Percentiles rank a stretch among this genome's conserved stretches.
phyloP scores from a whole-genome alignment of 1,140 invertebrate genomes.

The Gonatopus flavifemur region DNA sequence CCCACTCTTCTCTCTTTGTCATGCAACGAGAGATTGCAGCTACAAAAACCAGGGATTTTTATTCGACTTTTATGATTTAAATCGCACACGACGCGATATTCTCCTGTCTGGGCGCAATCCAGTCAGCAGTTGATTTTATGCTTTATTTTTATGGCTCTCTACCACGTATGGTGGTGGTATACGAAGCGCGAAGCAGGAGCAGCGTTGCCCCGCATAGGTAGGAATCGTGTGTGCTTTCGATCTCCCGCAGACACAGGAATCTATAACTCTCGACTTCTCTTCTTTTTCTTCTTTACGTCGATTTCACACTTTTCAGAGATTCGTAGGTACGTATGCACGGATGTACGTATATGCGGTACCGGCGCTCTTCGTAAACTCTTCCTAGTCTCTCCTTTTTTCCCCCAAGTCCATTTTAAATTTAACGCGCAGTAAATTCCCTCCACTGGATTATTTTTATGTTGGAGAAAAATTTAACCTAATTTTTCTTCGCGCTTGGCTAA shows the following conservation, averaged over 20 bases:
- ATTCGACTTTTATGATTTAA: constrained; percentile 56
- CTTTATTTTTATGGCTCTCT: constrained; percentile 49
- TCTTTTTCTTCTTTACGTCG: background rate
- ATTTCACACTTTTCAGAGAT: too few species aligned
- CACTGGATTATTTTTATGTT: too few species aligned
- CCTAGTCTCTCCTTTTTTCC: too few species aligned
- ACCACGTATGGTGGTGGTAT: constrained; percentile 38
- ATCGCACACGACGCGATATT: constrained; percentile 50
- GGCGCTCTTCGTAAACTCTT: too few species aligned
- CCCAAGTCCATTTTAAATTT: too few species aligned
- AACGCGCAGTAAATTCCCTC: too few species aligned
- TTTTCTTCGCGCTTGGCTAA: too few species aligned
- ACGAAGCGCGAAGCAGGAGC: too few species aligned
- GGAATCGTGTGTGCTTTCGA: constrained; percentile 1
- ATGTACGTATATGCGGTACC: too few species aligned
- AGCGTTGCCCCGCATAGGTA: too few species aligned
- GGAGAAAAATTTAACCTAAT: too few species aligned
- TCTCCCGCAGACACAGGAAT: background rate
- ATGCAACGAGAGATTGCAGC: constrained; percentile 14
- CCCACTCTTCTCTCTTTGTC: background rate
- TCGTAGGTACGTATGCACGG: too few species aligned
- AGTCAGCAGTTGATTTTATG: constrained; percentile 56
- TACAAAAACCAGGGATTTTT: constrained; percentile 37
- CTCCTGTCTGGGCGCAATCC: constrained; percentile 28
- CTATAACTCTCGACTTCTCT: background rate